These are phyloP conservation scores for Wiebesia pumilae DNA, from an alignment of 1,140 invertebrate species.

Conservation along the genomic window DNA sequence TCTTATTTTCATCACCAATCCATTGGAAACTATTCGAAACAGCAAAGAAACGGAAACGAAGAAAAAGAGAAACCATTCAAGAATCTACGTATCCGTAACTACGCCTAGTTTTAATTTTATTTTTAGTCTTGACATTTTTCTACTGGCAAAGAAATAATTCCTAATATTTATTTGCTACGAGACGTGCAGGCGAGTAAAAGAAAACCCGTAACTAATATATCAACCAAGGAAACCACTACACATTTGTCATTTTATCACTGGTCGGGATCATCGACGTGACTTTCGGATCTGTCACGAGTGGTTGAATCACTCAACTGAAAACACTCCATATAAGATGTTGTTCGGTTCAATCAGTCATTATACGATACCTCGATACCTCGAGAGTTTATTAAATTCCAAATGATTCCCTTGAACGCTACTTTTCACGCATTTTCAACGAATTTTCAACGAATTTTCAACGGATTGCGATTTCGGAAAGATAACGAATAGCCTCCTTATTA, in stretches of 20 bases:
- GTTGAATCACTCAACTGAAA: neutral
- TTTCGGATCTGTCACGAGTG: constrained; percentile 14
- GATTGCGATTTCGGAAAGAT: neutral
- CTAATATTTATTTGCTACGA: no score
- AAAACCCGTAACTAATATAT: neutral
- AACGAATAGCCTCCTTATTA: neutral
- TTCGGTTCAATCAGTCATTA: neutral
- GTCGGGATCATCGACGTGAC: neutral
- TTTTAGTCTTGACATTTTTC: no score
- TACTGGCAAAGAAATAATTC: no score
- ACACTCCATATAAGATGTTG: neutral
- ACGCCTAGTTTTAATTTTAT: no score
- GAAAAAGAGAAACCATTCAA: no score
- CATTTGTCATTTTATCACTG: constrained; percentile 21
- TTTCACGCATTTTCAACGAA: neutral
- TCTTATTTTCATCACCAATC: no score
- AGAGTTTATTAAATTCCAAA: neutral
- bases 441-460: neutral
- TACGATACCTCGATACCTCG: neutral
- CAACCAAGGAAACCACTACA: neutral
- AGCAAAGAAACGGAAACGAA: neutral
- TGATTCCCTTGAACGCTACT: neutral
- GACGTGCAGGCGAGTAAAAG: no score
- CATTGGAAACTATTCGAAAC: no score
- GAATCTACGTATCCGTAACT: no score